A percentile compares a stretch with the other conserved stretches of the same genome.
These are phyloP conservation scores for Uromys caudimaculatus DNA, from an alignment of 2,797 vertebrate species.

Conservation along the genomic window DNA sequence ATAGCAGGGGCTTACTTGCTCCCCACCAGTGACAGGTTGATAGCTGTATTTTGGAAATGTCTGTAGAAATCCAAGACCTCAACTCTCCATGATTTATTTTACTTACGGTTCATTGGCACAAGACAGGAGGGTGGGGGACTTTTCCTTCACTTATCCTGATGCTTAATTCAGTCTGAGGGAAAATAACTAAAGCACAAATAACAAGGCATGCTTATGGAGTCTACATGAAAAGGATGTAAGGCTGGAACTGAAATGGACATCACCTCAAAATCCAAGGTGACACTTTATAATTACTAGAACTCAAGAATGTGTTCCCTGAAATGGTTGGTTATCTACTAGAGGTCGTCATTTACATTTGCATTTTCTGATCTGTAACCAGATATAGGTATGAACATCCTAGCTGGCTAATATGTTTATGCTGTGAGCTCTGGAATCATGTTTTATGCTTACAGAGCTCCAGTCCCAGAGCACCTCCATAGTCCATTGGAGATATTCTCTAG, in stretches of 20 bases:
- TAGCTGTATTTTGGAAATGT: slow-evolving; percentile 68
- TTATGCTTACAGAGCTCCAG: neutral
- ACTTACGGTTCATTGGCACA: slow-evolving; percentile 34
- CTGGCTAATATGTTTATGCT: neutral
- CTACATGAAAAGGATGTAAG: neutral
- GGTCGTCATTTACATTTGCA: neutral
- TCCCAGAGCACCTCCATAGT: neutral
- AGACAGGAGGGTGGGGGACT: neutral
- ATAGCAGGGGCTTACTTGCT: slow-evolving; percentile 43
- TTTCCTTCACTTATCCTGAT: slow-evolving; percentile 40
- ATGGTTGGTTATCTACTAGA: neutral
- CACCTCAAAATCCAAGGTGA: neutral
- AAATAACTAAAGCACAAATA: neutral
- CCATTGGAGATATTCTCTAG: neutral
- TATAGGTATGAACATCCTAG: neutral
- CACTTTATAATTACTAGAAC: neutral
- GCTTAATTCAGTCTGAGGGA: slow-evolving; percentile 48
- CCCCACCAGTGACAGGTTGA: slow-evolving; percentile 64
- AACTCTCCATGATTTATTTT: slow-evolving; percentile 52
- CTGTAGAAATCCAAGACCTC: slow-evolving; percentile 32
- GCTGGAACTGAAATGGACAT: slow-evolving; percentile 10
- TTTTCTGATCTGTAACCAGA: neutral
- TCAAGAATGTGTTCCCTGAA: neutral
- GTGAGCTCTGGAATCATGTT: neutral
- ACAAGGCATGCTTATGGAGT: neutral